A percentile compares a stretch with the other conserved stretches of the same genome.
Conservation (phyloP, 2,797 vertebrate species). For the Psittacula derbiana region DNA sequence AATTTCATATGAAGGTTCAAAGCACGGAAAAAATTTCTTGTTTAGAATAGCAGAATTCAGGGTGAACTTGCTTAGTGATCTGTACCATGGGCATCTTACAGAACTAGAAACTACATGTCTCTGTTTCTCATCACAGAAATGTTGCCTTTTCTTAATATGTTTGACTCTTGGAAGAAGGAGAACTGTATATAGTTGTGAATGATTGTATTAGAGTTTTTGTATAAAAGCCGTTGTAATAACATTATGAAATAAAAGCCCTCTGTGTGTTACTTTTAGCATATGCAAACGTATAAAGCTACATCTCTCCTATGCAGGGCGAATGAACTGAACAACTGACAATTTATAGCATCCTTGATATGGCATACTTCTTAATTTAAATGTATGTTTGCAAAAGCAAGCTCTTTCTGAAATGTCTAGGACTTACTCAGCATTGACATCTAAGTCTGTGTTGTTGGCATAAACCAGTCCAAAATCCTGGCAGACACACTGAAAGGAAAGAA, state of each 20-base stretch:
- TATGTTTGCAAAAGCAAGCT: slow-evolving; percentile 11
- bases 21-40: slow-evolving; percentile 53
- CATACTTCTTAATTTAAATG: slow-evolving; percentile 34
- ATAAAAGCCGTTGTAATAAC: slow-evolving; percentile 10
- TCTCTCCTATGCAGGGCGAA: not conserved
- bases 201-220: not conserved
- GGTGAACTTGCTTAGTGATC: not conserved
- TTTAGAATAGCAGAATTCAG: slow-evolving; percentile 23
- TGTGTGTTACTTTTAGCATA: not conserved
- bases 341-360: slow-evolving; percentile 8
- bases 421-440: slow-evolving; percentile 29
- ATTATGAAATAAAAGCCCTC: slow-evolving; percentile 39
- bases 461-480: slow-evolving; percentile 56
- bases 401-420: slow-evolving; percentile 34
- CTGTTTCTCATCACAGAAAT: not conserved
- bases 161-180: not conserved
- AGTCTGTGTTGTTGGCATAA: slow-evolving; percentile 39
- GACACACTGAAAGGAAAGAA: slow-evolving; percentile 29
- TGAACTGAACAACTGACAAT: not conserved
- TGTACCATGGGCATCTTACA: not conserved
- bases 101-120: not conserved
- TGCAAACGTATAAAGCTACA: slow-evolving; percentile 5
- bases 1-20: slow-evolving; percentile 72
- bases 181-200: not conserved
- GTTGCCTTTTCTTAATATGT: not conserved